Evolutionary conservation across 2,888 invertebrate genomes (phyloP).

Genomic region (Hyposoter dolosus): DNA sequence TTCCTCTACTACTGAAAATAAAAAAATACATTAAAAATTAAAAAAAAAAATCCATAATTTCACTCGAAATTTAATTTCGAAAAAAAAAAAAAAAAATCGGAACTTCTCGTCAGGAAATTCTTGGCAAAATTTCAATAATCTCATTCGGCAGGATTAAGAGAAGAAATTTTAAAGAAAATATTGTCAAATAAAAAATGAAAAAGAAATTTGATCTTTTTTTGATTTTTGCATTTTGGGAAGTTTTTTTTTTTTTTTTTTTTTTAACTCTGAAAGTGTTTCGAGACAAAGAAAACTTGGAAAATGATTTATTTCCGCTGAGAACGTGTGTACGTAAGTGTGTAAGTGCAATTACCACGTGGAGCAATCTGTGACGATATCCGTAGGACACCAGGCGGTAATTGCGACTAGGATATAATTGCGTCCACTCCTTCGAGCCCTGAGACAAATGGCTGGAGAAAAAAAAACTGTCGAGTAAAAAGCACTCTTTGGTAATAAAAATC

Average conservation of each 20-base stretch:
- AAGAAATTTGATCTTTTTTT: not conserved
- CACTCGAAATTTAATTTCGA: not conserved
- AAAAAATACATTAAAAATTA: too few relatives aligned
- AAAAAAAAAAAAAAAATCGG: not conserved
- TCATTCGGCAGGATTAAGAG: not conserved
- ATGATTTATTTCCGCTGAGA: slow-evolving; percentile 32
- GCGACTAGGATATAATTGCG: slow-evolving; percentile 71
- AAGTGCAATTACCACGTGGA: slow-evolving; percentile 75
- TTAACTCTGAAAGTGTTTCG: not conserved
- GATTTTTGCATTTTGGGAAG: not conserved
- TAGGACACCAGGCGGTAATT: slow-evolving; percentile 55
- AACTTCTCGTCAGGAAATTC: too few relatives aligned
- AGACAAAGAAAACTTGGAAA: slow-evolving; percentile 60
- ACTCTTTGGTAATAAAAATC: not conserved
- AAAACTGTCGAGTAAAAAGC: not conserved
- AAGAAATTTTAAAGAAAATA: not conserved
- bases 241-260: not conserved
- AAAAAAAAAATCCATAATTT: not conserved
- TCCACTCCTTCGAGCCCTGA: slow-evolving; percentile 60
- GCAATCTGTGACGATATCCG: slow-evolving; percentile 74
- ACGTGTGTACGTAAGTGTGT: slow-evolving; percentile 58
- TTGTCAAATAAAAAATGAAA: not conserved
- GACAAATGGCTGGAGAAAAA: slow-evolving; percentile 2
- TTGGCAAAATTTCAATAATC: not conserved
- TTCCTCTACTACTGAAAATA: not conserved